phyloP scores from a whole-genome alignment of 2,797 vertebrate species.

The Bradypodion ventrale region DNA sequence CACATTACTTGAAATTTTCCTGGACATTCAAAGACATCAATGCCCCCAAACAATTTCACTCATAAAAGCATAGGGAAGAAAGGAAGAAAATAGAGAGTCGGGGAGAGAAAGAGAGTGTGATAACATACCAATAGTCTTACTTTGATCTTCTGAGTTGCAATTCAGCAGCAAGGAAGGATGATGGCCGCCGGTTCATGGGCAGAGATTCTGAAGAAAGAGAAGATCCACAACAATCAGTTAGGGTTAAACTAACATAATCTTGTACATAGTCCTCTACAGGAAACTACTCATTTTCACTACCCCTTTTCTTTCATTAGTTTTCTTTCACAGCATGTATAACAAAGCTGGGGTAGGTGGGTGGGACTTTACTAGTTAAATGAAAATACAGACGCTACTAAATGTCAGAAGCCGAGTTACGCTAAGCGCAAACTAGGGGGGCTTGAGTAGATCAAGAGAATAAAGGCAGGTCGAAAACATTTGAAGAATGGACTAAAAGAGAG shows the following conservation, averaged over 20 bases:
- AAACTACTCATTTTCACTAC: neutral
- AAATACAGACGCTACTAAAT: neutral
- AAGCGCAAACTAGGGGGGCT: neutral
- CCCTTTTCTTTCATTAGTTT: neutral
- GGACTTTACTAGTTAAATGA: too few species aligned
- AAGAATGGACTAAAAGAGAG: neutral
- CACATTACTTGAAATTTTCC: neutral
- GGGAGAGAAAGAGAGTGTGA: neutral
- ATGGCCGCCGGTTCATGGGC: neutral
- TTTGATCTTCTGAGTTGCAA: neutral
- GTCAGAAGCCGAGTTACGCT: neutral
- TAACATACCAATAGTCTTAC: neutral
- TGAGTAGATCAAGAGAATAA: neutral
- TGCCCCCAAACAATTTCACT: constrained; percentile 6
- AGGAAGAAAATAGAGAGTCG: neutral
- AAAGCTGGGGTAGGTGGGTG: neutral
- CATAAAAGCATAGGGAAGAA: neutral
- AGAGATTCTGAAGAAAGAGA: constrained; percentile 9
- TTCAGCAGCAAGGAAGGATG: neutral
- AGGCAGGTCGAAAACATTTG: neutral
- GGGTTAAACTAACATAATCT: neutral
- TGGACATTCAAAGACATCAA: constrained; percentile 21
- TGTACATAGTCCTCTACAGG: neutral
- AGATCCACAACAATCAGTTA: neutral
- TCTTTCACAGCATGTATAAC: too few species aligned